Conservation (phyloP, 2,113 vertebrate species). For the Turnix velox region DNA sequence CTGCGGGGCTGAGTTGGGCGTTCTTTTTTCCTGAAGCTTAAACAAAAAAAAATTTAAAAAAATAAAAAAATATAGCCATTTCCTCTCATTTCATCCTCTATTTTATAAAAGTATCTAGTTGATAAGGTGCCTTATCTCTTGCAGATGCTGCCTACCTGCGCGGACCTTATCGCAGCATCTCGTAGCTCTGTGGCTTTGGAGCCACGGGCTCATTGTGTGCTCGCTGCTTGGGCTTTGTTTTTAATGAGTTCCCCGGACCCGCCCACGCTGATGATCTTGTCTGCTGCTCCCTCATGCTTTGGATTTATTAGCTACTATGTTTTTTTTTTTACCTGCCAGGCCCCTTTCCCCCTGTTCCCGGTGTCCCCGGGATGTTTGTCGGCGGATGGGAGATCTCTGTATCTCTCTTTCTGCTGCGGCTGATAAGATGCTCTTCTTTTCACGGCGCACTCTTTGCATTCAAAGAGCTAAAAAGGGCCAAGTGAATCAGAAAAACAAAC, state of each 20-base stretch:
- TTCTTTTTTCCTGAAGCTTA: not conserved
- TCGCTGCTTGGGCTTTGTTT: constrained; percentile 8
- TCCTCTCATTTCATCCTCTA: not conserved
- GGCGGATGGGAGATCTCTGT: constrained; percentile 81
- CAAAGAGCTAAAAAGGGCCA: constrained; percentile 74
- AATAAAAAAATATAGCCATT: not conserved
- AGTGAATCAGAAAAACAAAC: constrained; percentile 82
- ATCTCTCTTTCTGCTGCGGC: constrained; percentile 87
- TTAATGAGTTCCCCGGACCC: constrained; percentile 35
- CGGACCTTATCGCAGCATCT: not conserved
- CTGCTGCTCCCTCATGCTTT: constrained; percentile 24
- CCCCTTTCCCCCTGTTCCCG: not conserved
- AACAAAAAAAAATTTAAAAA: not conserved
- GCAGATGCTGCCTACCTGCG: not conserved
- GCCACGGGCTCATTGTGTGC: constrained; percentile 8
- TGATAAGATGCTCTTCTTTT: constrained; percentile 92
- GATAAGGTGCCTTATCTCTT: not conserved
- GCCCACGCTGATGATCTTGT: not conserved
- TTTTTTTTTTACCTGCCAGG: constrained; percentile 39
- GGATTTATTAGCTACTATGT: not conserved
- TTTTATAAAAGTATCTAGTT: not conserved
- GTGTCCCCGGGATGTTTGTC: constrained; percentile 66
- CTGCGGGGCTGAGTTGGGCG: not conserved
- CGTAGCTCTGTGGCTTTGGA: too few species aligned
- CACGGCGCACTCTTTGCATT: constrained; percentile 71